Evolutionary conservation across 2,888 invertebrate genomes (phyloP), one percentile per base, ranked within the genome.

Genomic region (Mylabris sibirica): DNA sequence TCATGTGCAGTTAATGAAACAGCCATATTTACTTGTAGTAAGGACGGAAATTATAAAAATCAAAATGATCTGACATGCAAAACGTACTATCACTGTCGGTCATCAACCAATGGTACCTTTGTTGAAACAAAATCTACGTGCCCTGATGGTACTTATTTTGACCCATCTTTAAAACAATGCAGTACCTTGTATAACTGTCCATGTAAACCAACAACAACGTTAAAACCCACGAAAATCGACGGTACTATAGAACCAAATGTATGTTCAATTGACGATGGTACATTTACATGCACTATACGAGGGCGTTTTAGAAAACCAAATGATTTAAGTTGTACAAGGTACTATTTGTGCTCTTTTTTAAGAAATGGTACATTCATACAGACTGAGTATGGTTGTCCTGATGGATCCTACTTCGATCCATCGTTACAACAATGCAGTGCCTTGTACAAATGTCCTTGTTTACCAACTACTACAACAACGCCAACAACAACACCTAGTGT

Each of bases 131-230:
- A 60, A 26, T 74, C 75, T 57, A 24, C 49, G 17, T 87, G 87
- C 64, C 86, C 86, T 0, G 72, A 64, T 44, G 72, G 65, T 30
- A 84, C 86, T 0, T 84, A 70, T 41, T 87, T 77, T 72, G 72
- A 87, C 68, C 86, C 86, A 0, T 79, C 73, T 22, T 84, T 84
- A 1, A 85, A 86, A 59, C 65, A 81, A 0, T 87, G 87, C 64
- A 86, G 86, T 9, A 57, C 80, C 1, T 49, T 14, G 26, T 75
- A 75, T 61, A 59, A 59, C 8, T 77, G 77, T 59, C 74, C 74
- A 24, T 74, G 74, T 35, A 53, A 22, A 24, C n/a, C n/a, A n/a
- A n/a, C n/a, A n/a, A n/a, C 30, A 30, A 30, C 30, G 30, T 30
- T 30, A 30, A 6, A 30, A 5, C 30, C 30, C 6, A n/a, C n/a